phyloP scores from a whole-genome alignment of 2,888 invertebrate species.

The Coelinius sp. region DNA sequence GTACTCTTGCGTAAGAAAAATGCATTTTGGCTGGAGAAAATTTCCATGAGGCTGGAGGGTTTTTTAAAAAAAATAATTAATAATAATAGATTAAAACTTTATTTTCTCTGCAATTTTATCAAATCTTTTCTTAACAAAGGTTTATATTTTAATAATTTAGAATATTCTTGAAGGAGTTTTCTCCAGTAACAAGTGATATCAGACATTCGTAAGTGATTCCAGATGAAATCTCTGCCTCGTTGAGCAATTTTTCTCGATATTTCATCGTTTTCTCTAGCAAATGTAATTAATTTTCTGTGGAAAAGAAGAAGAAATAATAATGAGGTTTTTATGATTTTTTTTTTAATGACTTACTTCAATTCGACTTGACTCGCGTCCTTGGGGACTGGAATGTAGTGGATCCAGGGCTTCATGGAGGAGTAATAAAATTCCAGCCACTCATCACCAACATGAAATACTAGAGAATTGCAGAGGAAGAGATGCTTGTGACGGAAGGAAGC shows the following conservation, averaged over 20 bases:
- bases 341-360: slow-evolving; percentile 73
- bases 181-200: slow-evolving; percentile 92
- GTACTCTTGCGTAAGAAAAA: slow-evolving; percentile 23
- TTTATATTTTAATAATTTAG: slow-evolving; percentile 80
- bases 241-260: slow-evolving; percentile 84
- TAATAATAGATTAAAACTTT: neutral
- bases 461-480: slow-evolving; percentile 90
- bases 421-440: slow-evolving; percentile 98
- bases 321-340: neutral
- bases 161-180: slow-evolving; percentile 81
- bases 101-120: slow-evolving; percentile 70
- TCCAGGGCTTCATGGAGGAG: slow-evolving; percentile 90
- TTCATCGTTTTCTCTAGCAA: slow-evolving; percentile 82
- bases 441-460: slow-evolving; percentile 94
- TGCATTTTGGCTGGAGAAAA: no score
- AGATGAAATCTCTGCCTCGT: slow-evolving; percentile 86
- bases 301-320: neutral
- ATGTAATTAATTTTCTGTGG: slow-evolving; percentile 78
- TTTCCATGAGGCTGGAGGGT: no score
- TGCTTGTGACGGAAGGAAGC: slow-evolving; percentile 98
- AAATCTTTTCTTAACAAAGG: slow-evolving; percentile 76
- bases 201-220: slow-evolving; percentile 84
- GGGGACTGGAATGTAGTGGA: slow-evolving; percentile 92
- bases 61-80: neutral
- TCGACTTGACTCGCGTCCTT: slow-evolving; percentile 78